These are phyloP conservation scores for Bufo gargarizans DNA, from an alignment of 2,113 vertebrate genomes.

Conservation along the genomic window DNA sequence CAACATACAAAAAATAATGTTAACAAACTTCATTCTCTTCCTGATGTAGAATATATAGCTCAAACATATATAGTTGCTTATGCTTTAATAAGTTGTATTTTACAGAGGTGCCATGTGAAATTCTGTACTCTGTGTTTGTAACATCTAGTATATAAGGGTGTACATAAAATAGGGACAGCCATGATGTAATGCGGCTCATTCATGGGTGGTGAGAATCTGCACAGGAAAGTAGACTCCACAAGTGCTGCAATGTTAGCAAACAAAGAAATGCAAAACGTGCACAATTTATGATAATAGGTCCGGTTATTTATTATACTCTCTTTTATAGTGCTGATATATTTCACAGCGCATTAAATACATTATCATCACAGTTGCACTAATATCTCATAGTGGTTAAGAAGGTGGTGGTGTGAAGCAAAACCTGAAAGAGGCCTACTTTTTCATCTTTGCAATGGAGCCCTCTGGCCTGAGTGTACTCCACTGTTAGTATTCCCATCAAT, in stretches of 20 bases:
- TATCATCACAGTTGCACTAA: background rate
- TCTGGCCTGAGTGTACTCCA: background rate
- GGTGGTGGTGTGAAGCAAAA: background rate
- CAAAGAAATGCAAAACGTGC: background rate
- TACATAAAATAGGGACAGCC: background rate
- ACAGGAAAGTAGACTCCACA: background rate
- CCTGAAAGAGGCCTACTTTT: background rate
- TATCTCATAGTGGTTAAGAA: background rate
- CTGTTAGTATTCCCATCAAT: background rate
- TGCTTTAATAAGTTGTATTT: no score
- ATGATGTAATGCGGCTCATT: background rate
- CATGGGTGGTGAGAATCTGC: background rate
- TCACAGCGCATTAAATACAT: no score
- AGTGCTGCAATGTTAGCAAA: background rate
- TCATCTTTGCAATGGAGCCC: background rate
- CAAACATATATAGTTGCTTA: no score
- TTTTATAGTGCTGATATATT: no score
- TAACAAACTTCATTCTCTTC: constrained; percentile 42
- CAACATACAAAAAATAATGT: background rate
- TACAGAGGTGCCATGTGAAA: background rate
- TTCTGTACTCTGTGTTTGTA: background rate
- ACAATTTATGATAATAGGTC: background rate
- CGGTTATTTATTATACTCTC: background rate
- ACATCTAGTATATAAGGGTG: background rate
- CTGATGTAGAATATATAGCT: background rate